A percentile compares a stretch with the other conserved stretches of the same genome.
Evolutionary conservation across 1,140 invertebrate genomes (phyloP).

Genomic region (Campodea augens): DNA sequence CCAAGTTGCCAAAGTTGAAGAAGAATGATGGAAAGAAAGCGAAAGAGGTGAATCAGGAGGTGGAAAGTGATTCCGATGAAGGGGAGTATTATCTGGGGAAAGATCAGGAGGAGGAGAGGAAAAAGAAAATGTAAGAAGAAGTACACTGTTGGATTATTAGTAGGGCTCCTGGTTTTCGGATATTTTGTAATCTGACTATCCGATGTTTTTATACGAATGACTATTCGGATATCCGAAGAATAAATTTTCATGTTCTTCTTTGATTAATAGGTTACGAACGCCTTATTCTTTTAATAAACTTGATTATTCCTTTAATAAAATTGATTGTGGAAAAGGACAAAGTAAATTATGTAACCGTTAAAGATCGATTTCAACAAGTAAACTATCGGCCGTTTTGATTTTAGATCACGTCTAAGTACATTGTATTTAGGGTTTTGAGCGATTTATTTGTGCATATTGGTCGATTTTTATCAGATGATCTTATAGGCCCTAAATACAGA

Average conservation of each 20-base stretch:
- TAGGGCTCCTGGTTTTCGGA: not conserved
- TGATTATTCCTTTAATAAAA: too few relatives aligned
- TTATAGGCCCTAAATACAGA: too few relatives aligned
- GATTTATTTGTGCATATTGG: too few relatives aligned
- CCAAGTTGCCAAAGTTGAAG: conserved; percentile 19
- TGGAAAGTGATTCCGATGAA: conserved; percentile 21
- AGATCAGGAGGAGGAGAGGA: conserved; percentile 38
- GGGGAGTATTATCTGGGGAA: conserved; percentile 47
- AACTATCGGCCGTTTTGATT: too few relatives aligned
- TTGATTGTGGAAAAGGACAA: not conserved
- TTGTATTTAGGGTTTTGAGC: too few relatives aligned
- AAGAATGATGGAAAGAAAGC: conserved; percentile 19
- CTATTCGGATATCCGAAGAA: not conserved
- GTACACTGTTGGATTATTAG: conserved; percentile 2
- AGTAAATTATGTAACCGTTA: too few relatives aligned
- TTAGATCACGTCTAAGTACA: too few relatives aligned
- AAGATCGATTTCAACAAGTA: too few relatives aligned
- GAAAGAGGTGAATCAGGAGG: conserved; percentile 16
- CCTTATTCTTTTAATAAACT: too few relatives aligned
- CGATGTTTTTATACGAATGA: not conserved
- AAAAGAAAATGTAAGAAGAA: conserved; percentile 39
- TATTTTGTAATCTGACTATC: not conserved
- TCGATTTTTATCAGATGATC: too few relatives aligned
- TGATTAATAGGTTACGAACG: too few relatives aligned
- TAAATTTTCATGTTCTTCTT: too few relatives aligned